A percentile compares a stretch with the other conserved stretches of the same genome.
Conservation (phyloP, 37 sponge, comb jelly and placozoan species). For the Halichondria panicea region DNA sequence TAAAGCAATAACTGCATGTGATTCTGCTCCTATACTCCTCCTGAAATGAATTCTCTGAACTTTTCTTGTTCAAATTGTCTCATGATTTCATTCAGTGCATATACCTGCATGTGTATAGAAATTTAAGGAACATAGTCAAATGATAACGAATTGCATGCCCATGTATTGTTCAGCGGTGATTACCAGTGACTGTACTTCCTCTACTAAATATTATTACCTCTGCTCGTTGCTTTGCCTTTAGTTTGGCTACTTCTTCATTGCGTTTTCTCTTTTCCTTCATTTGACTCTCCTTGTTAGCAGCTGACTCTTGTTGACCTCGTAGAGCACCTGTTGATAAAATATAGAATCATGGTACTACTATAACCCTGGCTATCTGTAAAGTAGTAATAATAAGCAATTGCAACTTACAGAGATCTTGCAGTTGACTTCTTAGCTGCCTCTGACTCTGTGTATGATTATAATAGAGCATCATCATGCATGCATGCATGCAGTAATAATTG, state of each 20-base stretch:
- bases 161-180: neutral
- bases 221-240: slow-evolving; percentile 69
- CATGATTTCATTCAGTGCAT: slow-evolving; percentile 73
- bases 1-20: no score
- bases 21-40: slow-evolving; percentile 57
- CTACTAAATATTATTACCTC: slow-evolving; percentile 76
- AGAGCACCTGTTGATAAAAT: no score
- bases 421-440: slow-evolving; percentile 21
- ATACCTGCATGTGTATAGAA: slow-evolving; percentile 43
- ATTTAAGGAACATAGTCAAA: neutral
- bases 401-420: slow-evolving; percentile 20
- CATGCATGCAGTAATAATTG: neutral
- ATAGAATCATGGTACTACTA: no score
- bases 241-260: slow-evolving; percentile 13
- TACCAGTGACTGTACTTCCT: no score
- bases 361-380: no score
- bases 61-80: slow-evolving; percentile 51
- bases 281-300: neutral
- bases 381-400: no score
- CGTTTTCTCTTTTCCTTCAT: slow-evolving; percentile 6
- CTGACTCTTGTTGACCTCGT: slow-evolving; percentile 20
- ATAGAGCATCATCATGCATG: neutral
- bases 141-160: neutral
- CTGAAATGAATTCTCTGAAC: slow-evolving; percentile 34
- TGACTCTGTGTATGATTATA: slow-evolving; percentile 37